Evolutionary conservation across 2,888 invertebrate species (phyloP), one percentile per base, ranked within the genome.

Genomic region (Tiphia femorata): DNA sequence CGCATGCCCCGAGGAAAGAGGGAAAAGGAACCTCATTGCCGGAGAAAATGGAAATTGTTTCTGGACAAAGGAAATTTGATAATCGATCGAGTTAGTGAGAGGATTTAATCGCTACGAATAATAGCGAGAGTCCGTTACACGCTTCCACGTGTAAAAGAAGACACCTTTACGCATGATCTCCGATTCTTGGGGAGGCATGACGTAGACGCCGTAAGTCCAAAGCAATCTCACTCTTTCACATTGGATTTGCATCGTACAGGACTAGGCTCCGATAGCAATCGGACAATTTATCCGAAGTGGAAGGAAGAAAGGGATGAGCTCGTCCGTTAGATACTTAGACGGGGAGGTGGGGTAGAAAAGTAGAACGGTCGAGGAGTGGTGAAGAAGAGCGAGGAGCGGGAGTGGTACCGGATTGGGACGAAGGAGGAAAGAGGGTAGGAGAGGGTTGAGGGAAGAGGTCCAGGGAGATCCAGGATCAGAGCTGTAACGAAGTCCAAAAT

Each of bases 401-500:
- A 33, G 12, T 19, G 25, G 17, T n/a, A 16, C 23, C 3, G 25
- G 40, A 40, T 6, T 6, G 37, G 16, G 37, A n/a, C 2, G 42
- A 42, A 27, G 20, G 27, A 48, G 37, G 12, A 2, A 43, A 16
- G 20, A 23, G 44, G 17, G n/a, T 2, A 20, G 21, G 12, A 19
- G 17, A 37, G n/a, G 14, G 33, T 27, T 16, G 23, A n/a, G 23
- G 16, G 41, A 14, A 27, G 21, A 52, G 40, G n/a, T n/a, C n/a
- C n/a, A n/a, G n/a, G n/a, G 21, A 52, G 62, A 61, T 61, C 53
- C 48, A 50, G 40, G 42, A 37, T 35, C 16, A 42, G 33, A 30
- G 40, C 51, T 27, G 62, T 67, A 59, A 59, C 63, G 58, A 64
- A 66, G 66, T 67, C 61, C 46, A 67, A 74, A 72, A 68, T 70